Evolutionary conservation across 2,113 vertebrate genomes (phyloP), one percentile per base, ranked within the genome.

Genomic region (Odontesthes bonariensis): DNA sequence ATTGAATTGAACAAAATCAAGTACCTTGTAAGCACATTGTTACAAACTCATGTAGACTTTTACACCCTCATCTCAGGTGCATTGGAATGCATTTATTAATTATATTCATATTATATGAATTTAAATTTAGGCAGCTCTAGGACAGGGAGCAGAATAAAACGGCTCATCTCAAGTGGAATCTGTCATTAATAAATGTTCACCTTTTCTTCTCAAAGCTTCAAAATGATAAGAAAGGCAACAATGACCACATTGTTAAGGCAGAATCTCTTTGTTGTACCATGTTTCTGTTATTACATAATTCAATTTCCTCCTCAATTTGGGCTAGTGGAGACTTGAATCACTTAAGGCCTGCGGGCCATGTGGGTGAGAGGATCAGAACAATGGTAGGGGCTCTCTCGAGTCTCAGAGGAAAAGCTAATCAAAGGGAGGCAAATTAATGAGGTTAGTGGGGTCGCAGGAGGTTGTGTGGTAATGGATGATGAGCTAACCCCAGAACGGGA

Each of bases 381-480:
- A 92, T 89, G 73, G 89, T 35, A 40, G 72, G 62, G 64, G 61
- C 55, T 83, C 62, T 87, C 73, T 87, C 77, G 69, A 81, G 79
- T 89, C 88, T 88, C 91, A 3, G 38, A 79, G 86, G 86, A 84
- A 89, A 46, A 69, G 77, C 81, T 88, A 84, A 92, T 91, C 84
- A 88, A 75, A 35, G 71, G 74, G 86, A 91, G 82, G 83, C 76
- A 86, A 89, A 91, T 91, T 90, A 92, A 93, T 93, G 89, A 92
- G 85, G 82, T 92, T 84, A 83, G 77, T 63, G 54, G 79, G 82
- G 88, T 90, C 57, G 22, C 64, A 52, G 33, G 73, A 73, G 84
- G 75, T 59, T 69, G 52, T 23, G 10, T 42, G 59, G 67, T 90
- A 88, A 91, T 90, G 82, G 85, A 92, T 93, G 88, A 87, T 79